Evolutionary conservation across 2,113 vertebrate species (phyloP).

Genomic region (Psephotus haematonotus): DNA sequence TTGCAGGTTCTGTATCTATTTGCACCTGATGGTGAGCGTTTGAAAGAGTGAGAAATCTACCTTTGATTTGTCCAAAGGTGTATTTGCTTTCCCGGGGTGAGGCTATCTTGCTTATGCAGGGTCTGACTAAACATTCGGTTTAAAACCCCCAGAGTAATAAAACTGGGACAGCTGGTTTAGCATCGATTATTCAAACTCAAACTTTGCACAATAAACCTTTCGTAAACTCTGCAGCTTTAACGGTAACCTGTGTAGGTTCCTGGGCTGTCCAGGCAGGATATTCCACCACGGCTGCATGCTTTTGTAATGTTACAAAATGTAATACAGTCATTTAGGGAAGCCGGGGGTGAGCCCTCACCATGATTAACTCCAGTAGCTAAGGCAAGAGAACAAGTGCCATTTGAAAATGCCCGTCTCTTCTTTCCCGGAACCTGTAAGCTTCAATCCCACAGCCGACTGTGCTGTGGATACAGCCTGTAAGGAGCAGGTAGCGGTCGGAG

Average conservation of each 20-base stretch:
- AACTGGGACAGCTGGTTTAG: not conserved
- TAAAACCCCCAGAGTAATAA: not conserved
- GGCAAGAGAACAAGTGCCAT: rapidly evolving
- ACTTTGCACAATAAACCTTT: rapidly evolving
- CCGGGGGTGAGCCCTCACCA: rapidly evolving
- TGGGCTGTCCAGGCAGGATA: rapidly evolving
- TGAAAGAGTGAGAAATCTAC: rapidly evolving
- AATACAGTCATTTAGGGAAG: rapidly evolving
- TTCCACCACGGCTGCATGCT: rapidly evolving
- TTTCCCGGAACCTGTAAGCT: rapidly evolving
- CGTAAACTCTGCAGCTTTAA: rapidly evolving
- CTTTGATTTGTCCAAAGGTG: not conserved
- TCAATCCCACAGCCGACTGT: rapidly evolving
- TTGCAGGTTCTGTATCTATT: rapidly evolving
- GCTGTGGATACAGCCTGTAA: not conserved
- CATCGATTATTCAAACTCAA: rapidly evolving
- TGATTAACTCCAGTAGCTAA: rapidly evolving
- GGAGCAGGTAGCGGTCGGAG: not conserved
- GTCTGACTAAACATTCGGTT: rapidly evolving
- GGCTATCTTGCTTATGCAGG: rapidly evolving
- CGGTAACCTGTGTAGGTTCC: rapidly evolving
- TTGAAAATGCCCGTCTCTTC: rapidly evolving
- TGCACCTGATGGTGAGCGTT: rapidly evolving
- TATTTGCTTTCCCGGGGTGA: not conserved
- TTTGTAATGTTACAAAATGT: rapidly evolving